Percentiles rank a stretch among this genome's conserved stretches.
Conservation (phyloP, 1,140 invertebrate species). For the Drosophila micromelanica region DNA sequence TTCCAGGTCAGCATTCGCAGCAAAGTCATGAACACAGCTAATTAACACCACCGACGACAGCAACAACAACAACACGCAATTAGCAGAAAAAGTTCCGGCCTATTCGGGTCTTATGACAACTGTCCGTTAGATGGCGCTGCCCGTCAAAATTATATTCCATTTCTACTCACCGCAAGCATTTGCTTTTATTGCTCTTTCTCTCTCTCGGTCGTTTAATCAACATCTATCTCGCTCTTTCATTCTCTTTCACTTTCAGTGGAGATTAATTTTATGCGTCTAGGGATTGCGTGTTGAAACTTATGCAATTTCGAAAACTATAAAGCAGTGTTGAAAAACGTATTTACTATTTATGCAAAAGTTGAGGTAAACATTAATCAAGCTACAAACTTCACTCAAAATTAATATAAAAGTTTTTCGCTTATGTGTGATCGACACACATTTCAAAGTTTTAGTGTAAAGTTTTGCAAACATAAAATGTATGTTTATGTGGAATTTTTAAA, state of each 20-base stretch:
- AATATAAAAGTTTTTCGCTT: neutral
- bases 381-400: neutral
- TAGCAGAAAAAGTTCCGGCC: constrained; percentile 2
- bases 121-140: constrained; percentile 27
- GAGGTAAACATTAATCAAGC: constrained; percentile 6
- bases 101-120: constrained; percentile 4
- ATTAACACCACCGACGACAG: constrained; percentile 26
- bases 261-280: neutral
- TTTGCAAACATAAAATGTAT: too few relatives aligned
- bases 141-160: neutral
- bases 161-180: neutral
- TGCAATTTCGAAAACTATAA: constrained; percentile 2
- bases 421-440: neutral
- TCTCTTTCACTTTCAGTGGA: neutral
- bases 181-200: neutral
- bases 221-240: neutral
- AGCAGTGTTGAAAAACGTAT: constrained; percentile 1
- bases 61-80: constrained; percentile 24
- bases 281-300: neutral
- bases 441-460: too few relatives aligned
- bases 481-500: too few relatives aligned
- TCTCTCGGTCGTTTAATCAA: neutral
- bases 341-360: neutral
- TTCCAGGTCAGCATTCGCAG: constrained; percentile 26
- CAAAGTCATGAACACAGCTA: constrained; percentile 14